Evolutionary conservation across 1,140 invertebrate genomes (phyloP), one percentile per base, ranked within the genome.

Genomic region (Scaptodrosophila lebanonensis): DNA sequence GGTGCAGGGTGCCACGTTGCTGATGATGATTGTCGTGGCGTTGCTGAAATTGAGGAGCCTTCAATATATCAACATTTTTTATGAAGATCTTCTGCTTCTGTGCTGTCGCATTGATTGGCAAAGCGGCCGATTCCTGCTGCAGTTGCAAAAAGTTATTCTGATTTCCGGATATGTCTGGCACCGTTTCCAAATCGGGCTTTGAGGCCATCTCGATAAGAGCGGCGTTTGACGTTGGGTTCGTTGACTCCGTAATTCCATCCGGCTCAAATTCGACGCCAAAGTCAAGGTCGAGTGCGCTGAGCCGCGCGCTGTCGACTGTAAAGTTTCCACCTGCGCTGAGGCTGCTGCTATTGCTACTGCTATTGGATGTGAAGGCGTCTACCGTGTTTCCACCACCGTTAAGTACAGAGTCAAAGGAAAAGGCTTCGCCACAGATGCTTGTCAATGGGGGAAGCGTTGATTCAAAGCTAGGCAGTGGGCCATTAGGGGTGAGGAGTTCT

Each of bases 1-100:
- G 44, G 38, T 87, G 85, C 13, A 87, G 45, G 3, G 82, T 84
- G 11, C 72, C 75, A 2, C 77, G 50, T 22, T 85, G 68, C 2
- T 42, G 15, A n/a, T 60, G 52, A 5, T 25, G 22, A 9, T 18
- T 3, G 3, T 33, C 32, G 5, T 22, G 16, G 20, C 22, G 13
- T 25, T 25, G 27, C 44, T 54, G 35, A 13, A 61, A 51, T 8
- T 50, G 48, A 2, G 83, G 84, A 7, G 76, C 71, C 47, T 77
- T 85, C 6, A 86, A 27, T 2, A 86, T 85, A 20, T 86, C 84
- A 5, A 84, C 84, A 36, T 86, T 86, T 59, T 85, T 86, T 8
- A 86, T 86, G 9, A 83, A 86, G 35, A 86, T 86, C 52, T 86
- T 86, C 15, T 84, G 79, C 42, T 85, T 84, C 25, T 60, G 53